Evolutionary conservation across 2,888 invertebrate genomes (phyloP).

Genomic region (Drosophila longiperda): DNA sequence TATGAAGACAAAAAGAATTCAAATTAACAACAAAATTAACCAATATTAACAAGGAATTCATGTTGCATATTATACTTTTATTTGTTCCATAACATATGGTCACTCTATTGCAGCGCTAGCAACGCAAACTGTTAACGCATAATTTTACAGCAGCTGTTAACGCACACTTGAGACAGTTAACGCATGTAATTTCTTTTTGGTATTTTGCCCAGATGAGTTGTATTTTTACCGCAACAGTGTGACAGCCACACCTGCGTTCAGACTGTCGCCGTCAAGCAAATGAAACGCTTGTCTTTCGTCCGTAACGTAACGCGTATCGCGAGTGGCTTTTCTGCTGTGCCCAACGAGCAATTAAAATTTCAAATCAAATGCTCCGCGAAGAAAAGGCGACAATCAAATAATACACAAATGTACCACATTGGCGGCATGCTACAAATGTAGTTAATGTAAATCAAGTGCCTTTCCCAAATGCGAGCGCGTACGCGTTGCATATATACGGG

Average conservation of each 20-base stretch:
- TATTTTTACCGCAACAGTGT: slow-evolving; percentile 18
- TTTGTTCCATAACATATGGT: not conserved
- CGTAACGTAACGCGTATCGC: slow-evolving; percentile 64
- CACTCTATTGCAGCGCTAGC: not conserved
- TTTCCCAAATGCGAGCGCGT: slow-evolving; percentile 69
- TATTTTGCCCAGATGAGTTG: slow-evolving; percentile 28
- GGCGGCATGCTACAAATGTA: slow-evolving; percentile 41
- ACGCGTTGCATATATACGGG: slow-evolving; percentile 71
- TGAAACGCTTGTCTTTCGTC: slow-evolving; percentile 55
- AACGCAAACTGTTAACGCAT: slow-evolving; percentile 7
- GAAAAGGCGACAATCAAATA: slow-evolving; percentile 24
- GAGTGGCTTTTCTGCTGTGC: slow-evolving; percentile 52
- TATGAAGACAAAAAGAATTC: not conserved
- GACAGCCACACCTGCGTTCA: slow-evolving; percentile 51
- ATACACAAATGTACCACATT: slow-evolving; percentile 20
- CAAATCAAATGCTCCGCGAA: slow-evolving; percentile 35
- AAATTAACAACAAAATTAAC: not conserved
- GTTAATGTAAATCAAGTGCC: slow-evolving; percentile 54
- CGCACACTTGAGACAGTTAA: slow-evolving; percentile 12
- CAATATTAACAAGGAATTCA: not conserved
- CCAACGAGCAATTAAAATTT: slow-evolving; percentile 45
- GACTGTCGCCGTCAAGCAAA: slow-evolving; percentile 62
- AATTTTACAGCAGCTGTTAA: slow-evolving; percentile 4
- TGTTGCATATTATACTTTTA: not conserved
- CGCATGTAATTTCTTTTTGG: slow-evolving; percentile 34